Evolutionary conservation across 2,797 vertebrate species (phyloP).

Genomic region (Acanthornis magna): DNA sequence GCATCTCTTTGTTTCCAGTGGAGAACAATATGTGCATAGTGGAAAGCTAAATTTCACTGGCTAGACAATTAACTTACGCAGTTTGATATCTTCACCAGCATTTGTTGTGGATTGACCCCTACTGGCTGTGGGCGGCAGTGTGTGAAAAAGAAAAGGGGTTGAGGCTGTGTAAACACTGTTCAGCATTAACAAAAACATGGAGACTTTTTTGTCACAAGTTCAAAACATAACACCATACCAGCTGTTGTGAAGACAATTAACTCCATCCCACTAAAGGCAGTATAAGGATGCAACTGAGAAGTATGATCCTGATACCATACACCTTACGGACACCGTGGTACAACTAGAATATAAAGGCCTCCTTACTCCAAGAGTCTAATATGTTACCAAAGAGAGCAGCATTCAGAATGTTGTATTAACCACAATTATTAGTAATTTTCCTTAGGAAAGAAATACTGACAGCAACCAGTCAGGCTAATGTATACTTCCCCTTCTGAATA

Average conservation of each 20-base stretch:
- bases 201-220: neutral
- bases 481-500: neutral
- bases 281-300: neutral
- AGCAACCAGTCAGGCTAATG: neutral
- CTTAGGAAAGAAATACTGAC: neutral
- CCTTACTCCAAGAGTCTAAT: neutral
- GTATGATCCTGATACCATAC: neutral
- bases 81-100: neutral
- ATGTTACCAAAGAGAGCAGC: neutral
- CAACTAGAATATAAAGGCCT: neutral
- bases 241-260: neutral
- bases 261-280: neutral
- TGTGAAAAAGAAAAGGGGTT: neutral
- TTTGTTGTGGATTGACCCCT: neutral
- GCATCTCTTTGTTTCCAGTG: neutral
- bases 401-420: neutral
- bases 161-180: neutral
- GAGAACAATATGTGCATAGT: neutral
- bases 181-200: neutral
- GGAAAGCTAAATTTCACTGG: neutral
- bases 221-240: neutral
- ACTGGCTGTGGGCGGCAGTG: neutral
- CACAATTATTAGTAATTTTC: neutral
- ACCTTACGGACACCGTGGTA: neutral
- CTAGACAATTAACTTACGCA: neutral